Evolutionary conservation across 2,113 vertebrate species (phyloP), one percentile per base, ranked within the genome.

Genomic region (Aspidoscelis tigris): DNA sequence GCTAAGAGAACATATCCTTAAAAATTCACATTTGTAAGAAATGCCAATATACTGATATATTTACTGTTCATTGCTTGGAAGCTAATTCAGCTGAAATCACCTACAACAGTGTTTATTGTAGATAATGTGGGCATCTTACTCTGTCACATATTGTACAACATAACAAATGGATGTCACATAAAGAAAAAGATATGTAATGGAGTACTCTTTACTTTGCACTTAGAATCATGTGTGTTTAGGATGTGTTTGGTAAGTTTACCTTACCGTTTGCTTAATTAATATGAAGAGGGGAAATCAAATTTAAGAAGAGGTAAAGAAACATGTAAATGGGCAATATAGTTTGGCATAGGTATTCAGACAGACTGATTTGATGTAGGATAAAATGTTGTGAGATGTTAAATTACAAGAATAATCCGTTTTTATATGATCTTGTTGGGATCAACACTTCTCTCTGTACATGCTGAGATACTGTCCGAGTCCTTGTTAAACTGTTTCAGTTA

Each of bases 341-440:
- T 89, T 86, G n/a, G 9, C 78, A 4, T 86, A 81, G 65, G 55
- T 80, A 41, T 7, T 72, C 39, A 65, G 50, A 88, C 71, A 78
- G 61, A 20, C 7, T 20, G 39, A 44, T 82, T 22, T 5, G 39
- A 44, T 58, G 50, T 61, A 55, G 41, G 6, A 3, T 18, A 72
- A 72, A 83, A 50, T 86, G 22, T 4, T 24, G 3, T 0, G 3
- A 72, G 64, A 16, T 65, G n/a, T 72, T 53, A 83, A 80, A 66
- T 41, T 85, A n/a, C 1, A 65, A 71, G 9, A 85, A 5, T 7
- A 89, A 26, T 47, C 58, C 22, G n/a, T 22, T 68, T 58, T 39
- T 53, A 21, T 69, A 83, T 76, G 10, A 53, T 47, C 39, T 84
- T 1, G 53, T 61, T 44, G 2, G 11, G 4, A 0, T 72, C 4